Conservation (phyloP, 1,140 invertebrate species). For the Cotesia typhae region DNA sequence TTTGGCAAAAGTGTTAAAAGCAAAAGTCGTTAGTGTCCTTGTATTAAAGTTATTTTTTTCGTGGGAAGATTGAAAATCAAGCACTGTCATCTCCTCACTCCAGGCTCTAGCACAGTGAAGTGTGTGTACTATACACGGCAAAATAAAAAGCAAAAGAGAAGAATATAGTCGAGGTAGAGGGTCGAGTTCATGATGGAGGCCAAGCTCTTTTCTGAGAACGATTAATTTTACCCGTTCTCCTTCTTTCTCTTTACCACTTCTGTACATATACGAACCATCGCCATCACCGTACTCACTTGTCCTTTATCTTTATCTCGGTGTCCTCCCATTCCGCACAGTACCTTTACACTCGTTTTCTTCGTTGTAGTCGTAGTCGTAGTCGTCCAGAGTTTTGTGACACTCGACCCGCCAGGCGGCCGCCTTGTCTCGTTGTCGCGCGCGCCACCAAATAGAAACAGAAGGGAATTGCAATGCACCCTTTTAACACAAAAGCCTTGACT, state of each 20-base stretch:
- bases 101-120: not conserved
- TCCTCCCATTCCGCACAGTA: too few species aligned
- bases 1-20: conserved; percentile 19
- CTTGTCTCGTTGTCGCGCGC: conserved; percentile 10
- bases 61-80: conserved; percentile 28
- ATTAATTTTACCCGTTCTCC: conserved; percentile 28
- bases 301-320: not conserved
- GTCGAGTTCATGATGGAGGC: conserved; percentile 9
- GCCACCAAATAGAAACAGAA: conserved; percentile 18
- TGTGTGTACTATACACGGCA: not conserved
- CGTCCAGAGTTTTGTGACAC: conserved; percentile 10
- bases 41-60: not conserved
- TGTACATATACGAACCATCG: too few species aligned
- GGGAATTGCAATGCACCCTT: conserved; percentile 27
- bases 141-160: not conserved
- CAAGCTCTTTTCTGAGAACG: conserved; percentile 34
- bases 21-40: conserved; percentile 23
- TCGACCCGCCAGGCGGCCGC: not conserved
- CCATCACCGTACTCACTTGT: not conserved
- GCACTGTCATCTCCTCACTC: conserved; percentile 19
- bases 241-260: not conserved
- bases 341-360: too few species aligned
- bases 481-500: conserved; percentile 32
- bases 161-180: not conserved
- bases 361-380: too few species aligned